A percentile compares a stretch with the other conserved stretches of the same genome.
Conservation (phyloP, 2,888 invertebrate species). For the Trichogramma evanescens region DNA sequence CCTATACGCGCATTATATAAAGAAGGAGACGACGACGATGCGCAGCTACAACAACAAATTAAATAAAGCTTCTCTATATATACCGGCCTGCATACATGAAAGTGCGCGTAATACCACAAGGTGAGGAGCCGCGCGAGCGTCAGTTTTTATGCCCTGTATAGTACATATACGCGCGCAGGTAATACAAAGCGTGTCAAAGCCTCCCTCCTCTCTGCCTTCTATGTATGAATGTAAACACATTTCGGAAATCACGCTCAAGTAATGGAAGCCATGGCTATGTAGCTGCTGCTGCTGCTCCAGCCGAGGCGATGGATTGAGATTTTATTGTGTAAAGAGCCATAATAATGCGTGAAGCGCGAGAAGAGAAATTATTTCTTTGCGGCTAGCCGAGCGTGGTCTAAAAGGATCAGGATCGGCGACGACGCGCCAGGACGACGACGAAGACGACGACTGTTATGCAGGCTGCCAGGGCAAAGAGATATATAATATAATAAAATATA, state of each 20-base stretch:
- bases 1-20: conserved; percentile 30
- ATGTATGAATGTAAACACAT: not conserved
- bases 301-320: conserved; percentile 12
- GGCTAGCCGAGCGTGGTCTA: conserved; percentile 45
- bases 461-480: no score
- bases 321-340: conserved; percentile 45
- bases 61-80: conserved; percentile 25
- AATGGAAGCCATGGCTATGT: conserved; percentile 16
- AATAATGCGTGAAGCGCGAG: conserved; percentile 40
- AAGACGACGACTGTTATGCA: not conserved
- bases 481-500: not conserved
- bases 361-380: conserved; percentile 35
- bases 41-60: conserved; percentile 46
- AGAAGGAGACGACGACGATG: not conserved
- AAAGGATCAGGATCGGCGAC: conserved; percentile 34
- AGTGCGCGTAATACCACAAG: conserved; percentile 11
- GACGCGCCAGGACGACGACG: conserved; percentile 11
- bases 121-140: conserved; percentile 3
- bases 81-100: not conserved
- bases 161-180: conserved; percentile 6
- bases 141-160: conserved; percentile 2
- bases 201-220: not conserved
- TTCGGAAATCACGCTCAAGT: not conserved
- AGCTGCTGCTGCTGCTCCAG: conserved; percentile 28
- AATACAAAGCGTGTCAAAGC: not conserved